Percentiles rank a stretch among this genome's conserved stretches.
Conservation (phyloP, 2,888 invertebrate species). For the Beris morrisii region DNA sequence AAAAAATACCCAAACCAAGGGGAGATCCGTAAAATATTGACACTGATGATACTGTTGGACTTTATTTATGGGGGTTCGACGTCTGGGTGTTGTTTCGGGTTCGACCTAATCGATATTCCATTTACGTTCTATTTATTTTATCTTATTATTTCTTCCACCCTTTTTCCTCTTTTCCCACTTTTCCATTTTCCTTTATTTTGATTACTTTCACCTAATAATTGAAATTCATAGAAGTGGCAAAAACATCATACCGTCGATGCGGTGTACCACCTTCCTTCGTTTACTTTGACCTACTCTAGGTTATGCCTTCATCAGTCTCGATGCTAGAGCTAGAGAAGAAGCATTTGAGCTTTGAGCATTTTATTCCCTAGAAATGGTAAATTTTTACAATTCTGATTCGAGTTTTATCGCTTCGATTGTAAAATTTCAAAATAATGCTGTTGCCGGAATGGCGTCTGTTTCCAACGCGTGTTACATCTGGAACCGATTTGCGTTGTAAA, state of each 20-base stretch:
- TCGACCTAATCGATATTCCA: conserved; percentile 27
- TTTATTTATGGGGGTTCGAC: conserved; percentile 13
- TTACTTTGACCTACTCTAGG: too few relatives aligned
- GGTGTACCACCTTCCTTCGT: background rate
- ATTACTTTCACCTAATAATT: conserved; percentile 29
- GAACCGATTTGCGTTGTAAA: too few relatives aligned
- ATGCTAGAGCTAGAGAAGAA: too few relatives aligned
- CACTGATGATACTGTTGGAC: conserved; percentile 19
- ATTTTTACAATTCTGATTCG: too few relatives aligned
- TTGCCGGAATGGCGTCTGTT: too few relatives aligned
- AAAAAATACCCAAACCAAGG: background rate
- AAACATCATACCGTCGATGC: background rate
- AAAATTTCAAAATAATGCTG: too few relatives aligned
- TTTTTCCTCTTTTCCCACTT: conserved; percentile 9
- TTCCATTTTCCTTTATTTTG: conserved; percentile 26
- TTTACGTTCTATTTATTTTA: conserved; percentile 29
- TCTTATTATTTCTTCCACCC: background rate
- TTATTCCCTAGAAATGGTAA: too few relatives aligned
- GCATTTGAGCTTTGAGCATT: too few relatives aligned
- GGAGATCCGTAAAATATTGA: conserved; percentile 14
- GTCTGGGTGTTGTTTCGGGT: conserved; percentile 5
- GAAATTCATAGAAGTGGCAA: conserved; percentile 26
- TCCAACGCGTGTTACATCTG: too few relatives aligned
- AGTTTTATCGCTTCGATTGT: too few relatives aligned
- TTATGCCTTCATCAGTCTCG: too few relatives aligned